These are phyloP conservation scores for Labeo catla DNA, from an alignment of 2,113 vertebrate species.

Conservation along the genomic window DNA sequence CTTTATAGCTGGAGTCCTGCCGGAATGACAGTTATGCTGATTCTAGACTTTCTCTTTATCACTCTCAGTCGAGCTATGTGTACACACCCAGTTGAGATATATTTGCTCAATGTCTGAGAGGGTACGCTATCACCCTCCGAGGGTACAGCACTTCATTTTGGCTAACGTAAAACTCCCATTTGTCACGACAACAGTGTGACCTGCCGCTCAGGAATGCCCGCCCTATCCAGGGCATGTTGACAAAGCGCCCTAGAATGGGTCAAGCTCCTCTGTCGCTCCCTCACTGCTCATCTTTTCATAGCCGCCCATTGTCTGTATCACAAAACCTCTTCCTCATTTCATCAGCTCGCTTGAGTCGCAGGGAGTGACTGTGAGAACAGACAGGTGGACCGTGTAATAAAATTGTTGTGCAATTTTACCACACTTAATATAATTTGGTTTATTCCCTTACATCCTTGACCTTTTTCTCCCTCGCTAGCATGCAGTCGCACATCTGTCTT, in stretches of 20 bases:
- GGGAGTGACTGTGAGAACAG: background rate
- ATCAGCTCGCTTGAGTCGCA: background rate
- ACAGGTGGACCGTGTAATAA: background rate
- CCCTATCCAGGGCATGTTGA: conserved; percentile 50
- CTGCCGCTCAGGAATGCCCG: conserved; percentile 61
- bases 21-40: conserved; percentile 40
- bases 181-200: conserved; percentile 54
- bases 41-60: conserved; percentile 46
- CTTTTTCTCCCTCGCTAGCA: background rate
- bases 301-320: background rate
- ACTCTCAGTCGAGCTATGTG: conserved; percentile 47
- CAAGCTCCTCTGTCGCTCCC: conserved; percentile 3
- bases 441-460: background rate
- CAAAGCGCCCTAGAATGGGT: conserved; percentile 33
- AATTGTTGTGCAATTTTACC: background rate
- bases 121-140: conserved; percentile 52
- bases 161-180: conserved; percentile 41
- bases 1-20: conserved; percentile 37
- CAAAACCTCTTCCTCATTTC: background rate
- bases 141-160: conserved; percentile 18
- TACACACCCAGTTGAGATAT: conserved; percentile 56
- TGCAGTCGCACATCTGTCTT: conserved; percentile 54
- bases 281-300: conserved; percentile 18
- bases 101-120: conserved; percentile 53
- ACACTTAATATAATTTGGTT: background rate